phyloP scores from a whole-genome alignment of 35 echinoderm and acorn worm genomes.

The Lytechinus variegatus region DNA sequence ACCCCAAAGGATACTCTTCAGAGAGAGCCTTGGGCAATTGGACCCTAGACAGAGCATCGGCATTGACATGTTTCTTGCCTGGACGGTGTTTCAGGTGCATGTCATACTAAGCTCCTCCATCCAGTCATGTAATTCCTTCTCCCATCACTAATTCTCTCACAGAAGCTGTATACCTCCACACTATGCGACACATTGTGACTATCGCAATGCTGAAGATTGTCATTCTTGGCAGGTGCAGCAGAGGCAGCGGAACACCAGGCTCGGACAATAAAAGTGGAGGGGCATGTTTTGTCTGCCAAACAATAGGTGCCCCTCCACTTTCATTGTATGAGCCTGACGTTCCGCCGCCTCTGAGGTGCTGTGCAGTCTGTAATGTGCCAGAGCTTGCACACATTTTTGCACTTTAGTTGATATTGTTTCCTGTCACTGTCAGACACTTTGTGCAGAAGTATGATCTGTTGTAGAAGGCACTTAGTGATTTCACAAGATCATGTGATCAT shows the following conservation, averaged over 20 bases:
- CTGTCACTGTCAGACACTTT: conserved; percentile 29
- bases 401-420: neutral
- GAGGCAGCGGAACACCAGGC: too few species aligned
- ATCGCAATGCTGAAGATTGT: conserved; percentile 33
- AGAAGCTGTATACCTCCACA: neutral
- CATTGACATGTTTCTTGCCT: neutral
- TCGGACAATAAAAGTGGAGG: too few species aligned
- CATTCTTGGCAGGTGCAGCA: neutral
- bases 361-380: conserved; percentile 37
- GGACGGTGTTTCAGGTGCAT: neutral
- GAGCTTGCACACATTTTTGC: conserved; percentile 17
- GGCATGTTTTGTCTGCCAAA: too few species aligned
- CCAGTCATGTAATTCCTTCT: conserved; percentile 31
- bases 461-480: conserved; percentile 35
- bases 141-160: conserved; percentile 24
- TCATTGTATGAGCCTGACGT: too few species aligned
- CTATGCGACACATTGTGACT: conserved; percentile 36
- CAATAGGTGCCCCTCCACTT: too few species aligned
- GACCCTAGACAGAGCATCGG: neutral
- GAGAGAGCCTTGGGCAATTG: too few species aligned
- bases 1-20: too few species aligned
- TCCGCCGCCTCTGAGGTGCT: too few species aligned
- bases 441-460: conserved; percentile 41
- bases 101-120: neutral
- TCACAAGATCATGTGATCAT: conserved; percentile 41